Base-by-base conservation (phyloP, 2,888 invertebrate species). In the Disparrhopalites patrizii region DNA sequence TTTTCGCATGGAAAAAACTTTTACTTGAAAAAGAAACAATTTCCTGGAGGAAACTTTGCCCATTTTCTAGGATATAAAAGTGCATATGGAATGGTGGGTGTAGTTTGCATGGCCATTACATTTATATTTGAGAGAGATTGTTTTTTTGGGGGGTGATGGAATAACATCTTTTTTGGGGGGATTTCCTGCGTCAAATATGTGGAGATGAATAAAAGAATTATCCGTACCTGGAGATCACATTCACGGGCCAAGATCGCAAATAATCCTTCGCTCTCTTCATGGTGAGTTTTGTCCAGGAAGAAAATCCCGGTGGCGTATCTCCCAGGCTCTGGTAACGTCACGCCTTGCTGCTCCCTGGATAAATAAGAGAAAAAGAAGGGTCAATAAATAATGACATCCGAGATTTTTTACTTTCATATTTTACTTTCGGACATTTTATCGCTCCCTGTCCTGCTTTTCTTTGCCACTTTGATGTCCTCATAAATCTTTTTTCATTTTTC, bases 241-340 rank as follows among this genome's bases (percentile, higher is more conserved):
- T 88, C 89, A 75, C 86, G 84, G 64, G 95, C 93, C 76, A 97
- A 82, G 72, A 84, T 85, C 70, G 85, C 84, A 80, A 98, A 95
- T 76, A 87, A 87, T 74, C 85, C 83, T 81, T 95, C 93, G 63
- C 87, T 87, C 75, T 89, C 86, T 76, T 85, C 83, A 77, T 91
- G 90, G 77, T 89, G 88, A 57, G 85, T 82, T 79, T 89, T 88
- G 80, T 96, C 94, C 80, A 97, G 82, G 82, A 93, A 99, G 78
- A 98, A 85, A 72, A 98, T 93, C 68, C 99, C 99, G 23, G 97
- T 97, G 62, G 97, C 98, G 82, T 98, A 99, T 73, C 86, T 84
- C 3, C 96, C 97, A 76, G 87, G 85, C 23, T 87, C 85, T 8
- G 99, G 98, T 76, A 99, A 82, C 72, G 87, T 86, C 68, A 95